These are phyloP conservation scores for Diplodus puntazzo DNA, from an alignment of 2,797 vertebrate genomes.

Conservation along the genomic window DNA sequence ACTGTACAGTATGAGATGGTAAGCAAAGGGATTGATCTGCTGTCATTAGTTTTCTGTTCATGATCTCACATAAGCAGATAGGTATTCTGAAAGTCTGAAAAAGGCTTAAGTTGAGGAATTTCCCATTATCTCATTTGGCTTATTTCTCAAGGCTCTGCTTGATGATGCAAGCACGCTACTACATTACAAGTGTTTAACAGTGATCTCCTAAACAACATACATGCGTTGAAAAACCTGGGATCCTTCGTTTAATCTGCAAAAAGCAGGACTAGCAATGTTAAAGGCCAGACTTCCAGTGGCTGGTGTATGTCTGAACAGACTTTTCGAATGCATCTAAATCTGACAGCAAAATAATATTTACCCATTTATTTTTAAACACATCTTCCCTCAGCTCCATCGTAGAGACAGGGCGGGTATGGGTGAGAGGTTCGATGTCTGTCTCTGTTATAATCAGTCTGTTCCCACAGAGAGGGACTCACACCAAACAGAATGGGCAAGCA, in stretches of 20 bases:
- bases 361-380: slow-evolving; percentile 59
- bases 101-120: slow-evolving; percentile 7
- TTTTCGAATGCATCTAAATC: slow-evolving; percentile 42
- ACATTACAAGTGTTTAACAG: slow-evolving; percentile 20
- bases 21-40: background rate
- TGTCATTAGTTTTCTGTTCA: slow-evolving; percentile 7
- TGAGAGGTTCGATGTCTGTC: slow-evolving; percentile 35
- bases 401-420: slow-evolving; percentile 17
- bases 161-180: slow-evolving; percentile 6
- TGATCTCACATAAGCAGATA: slow-evolving; percentile 3
- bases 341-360: slow-evolving; percentile 59
- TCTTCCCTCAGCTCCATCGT: slow-evolving; percentile 28
- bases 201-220: slow-evolving; percentile 15
- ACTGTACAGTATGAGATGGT: no score
- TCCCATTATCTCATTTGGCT: slow-evolving; percentile 2
- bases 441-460: slow-evolving; percentile 54
- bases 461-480: slow-evolving; percentile 28
- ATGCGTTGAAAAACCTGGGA: slow-evolving; percentile 15
- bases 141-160: slow-evolving; percentile 17
- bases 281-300: slow-evolving; percentile 16
- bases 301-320: slow-evolving; percentile 27
- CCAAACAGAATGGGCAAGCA: slow-evolving; percentile 57
- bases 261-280: slow-evolving; percentile 16
- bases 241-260: slow-evolving; percentile 24
- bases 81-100: background rate